Evolutionary conservation across 64 coral and sea anemone species (phyloP).

Genomic region (Actinia tenebrosa): DNA sequence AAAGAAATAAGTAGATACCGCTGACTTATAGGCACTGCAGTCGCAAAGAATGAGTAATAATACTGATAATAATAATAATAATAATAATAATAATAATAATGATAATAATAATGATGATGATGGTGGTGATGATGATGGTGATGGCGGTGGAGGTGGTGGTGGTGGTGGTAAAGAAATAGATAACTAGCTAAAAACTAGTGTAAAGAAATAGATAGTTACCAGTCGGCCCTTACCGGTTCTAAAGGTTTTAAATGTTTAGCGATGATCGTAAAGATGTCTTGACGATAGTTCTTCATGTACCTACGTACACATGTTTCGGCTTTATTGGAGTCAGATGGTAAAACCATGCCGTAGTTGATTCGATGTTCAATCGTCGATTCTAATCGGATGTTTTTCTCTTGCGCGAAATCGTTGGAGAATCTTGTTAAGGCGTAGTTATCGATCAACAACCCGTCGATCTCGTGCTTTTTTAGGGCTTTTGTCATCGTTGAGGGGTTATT

Average conservation of each 20-base stretch:
- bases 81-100: no score
- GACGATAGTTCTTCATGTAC: slow-evolving; percentile 76
- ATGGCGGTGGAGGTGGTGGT: no score
- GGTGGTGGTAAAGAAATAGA: no score
- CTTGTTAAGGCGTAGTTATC: slow-evolving; percentile 88
- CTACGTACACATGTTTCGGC: slow-evolving; percentile 53
- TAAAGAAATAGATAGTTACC: no score
- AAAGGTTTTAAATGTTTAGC: slow-evolving; percentile 60
- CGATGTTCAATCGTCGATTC: slow-evolving; percentile 64
- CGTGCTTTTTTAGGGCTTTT: slow-evolving; percentile 27
- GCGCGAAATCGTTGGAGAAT: slow-evolving; percentile 47
- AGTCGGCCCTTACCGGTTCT: not conserved
- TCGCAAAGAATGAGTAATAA: not conserved
- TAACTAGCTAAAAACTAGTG: no score
- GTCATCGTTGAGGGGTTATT: slow-evolving; percentile 46
- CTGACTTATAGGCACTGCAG: not conserved
- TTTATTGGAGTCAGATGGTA: slow-evolving; percentile 41
- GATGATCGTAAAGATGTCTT: slow-evolving; percentile 83
- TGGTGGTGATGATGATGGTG: no score
- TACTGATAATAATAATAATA: no score
- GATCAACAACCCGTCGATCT: slow-evolving; percentile 68
- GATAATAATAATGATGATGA: no score
- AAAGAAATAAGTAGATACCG: not conserved
- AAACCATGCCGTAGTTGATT: slow-evolving; percentile 75
- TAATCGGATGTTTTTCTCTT: slow-evolving; percentile 49